Evolutionary conservation across 2,113 vertebrate genomes (phyloP).

Genomic region (Dipodomys merriami): DNA sequence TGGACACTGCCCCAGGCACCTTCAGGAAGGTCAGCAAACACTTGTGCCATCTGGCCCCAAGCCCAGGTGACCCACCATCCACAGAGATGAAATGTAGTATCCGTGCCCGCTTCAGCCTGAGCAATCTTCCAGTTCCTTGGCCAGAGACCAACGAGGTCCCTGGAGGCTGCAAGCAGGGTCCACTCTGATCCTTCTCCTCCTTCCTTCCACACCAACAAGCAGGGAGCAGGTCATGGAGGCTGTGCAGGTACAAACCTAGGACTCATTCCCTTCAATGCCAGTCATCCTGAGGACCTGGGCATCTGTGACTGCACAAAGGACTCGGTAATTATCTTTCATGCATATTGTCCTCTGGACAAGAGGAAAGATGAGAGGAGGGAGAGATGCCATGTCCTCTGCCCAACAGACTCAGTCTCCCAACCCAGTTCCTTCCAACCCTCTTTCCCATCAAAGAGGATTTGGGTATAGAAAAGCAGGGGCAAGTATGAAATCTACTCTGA

Average conservation of each 20-base stretch:
- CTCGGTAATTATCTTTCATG: not conserved
- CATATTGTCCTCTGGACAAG: not conserved
- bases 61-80: not conserved
- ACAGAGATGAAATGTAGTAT: not conserved
- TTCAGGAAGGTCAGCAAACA: slow-evolving; percentile 20
- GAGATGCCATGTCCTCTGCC: not conserved
- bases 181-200: not conserved
- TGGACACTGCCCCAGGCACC: not conserved
- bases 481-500: not conserved
- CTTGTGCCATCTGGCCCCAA: not conserved
- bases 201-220: not conserved
- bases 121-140: not conserved
- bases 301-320: not conserved
- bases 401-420: not conserved
- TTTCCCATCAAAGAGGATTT: not conserved
- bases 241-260: too few relatives aligned
- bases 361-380: not conserved
- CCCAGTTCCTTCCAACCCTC: not conserved
- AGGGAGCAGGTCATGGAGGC: not conserved
- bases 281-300: not conserved
- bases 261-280: not conserved
- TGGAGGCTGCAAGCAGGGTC: not conserved
- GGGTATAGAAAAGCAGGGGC: not conserved
- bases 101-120: not conserved
- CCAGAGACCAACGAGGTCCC: not conserved